Evolutionary conservation across 23 tunicate genomes (phyloP), one percentile per base, ranked within the genome.

Genomic region (Trididemnum miniatum): DNA sequence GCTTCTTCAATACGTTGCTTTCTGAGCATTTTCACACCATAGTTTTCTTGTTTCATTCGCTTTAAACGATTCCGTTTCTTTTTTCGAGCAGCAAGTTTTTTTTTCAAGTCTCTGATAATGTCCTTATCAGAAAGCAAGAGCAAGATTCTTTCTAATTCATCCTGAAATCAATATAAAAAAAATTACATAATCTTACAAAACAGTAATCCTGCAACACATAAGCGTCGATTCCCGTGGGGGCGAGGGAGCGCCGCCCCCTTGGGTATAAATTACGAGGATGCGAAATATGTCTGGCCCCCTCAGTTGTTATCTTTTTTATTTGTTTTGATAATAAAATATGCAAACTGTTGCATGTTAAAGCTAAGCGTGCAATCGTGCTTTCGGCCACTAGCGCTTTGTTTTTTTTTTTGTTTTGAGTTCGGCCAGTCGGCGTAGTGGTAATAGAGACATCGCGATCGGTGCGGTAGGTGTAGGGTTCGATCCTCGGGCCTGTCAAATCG

Each of bases 81-180:
- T 37, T 39, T 76, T 24, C 97, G 65, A 22, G 62, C 72, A 52
- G 25, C 7, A 9, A 86, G 5, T 71, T 81, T 86, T 20, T 35
- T 67, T 52, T 85, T 31, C 2, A 91, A 67, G 35, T 77, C 44
- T 54, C 80, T 51, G 2, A 86, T 50, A 2, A 76, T 50, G 1
- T 63, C 66, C 20, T 77, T 59, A 69, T 86, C 81, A 4, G 65
- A 33, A 3, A 91, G 57, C 18, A 54, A 31, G 0, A 49, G 27
- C 32, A 89, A 35, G 57, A 89, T 78, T 4, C 31, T 35, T 35
- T 77, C 72, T 76, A 89, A 59, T 76, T 89, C 95, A 18, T 69
- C 52, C 95, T 89, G 67, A 62, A 62, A 62, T 22, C 4, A 20
- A 12, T 20, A 62, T 4, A 62, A 62, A 4, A 62, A 24, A 22